Percentiles rank a stretch among this genome's conserved stretches.
Conservation (phyloP, 2,888 invertebrate genomes). For the Ferdinandea cuprea region DNA sequence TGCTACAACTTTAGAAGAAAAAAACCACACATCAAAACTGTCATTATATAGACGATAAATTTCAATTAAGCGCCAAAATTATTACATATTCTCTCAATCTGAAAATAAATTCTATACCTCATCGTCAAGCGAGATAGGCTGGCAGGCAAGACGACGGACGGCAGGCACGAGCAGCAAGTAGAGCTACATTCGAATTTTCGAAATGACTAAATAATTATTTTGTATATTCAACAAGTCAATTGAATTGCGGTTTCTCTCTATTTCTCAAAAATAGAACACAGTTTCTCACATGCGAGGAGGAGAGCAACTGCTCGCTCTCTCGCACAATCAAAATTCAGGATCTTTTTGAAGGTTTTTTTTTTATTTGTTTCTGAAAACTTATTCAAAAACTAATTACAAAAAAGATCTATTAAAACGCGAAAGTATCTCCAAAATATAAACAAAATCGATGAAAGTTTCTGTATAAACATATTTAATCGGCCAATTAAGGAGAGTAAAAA, state of each 20-base stretch:
- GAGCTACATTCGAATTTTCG: constrained; percentile 20
- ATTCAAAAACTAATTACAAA: constrained; percentile 43
- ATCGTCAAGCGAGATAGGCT: constrained; percentile 22
- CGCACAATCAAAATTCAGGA: constrained; percentile 17
- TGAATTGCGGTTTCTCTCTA: constrained; percentile 21
- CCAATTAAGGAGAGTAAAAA: constrained; percentile 30
- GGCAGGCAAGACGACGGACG: neutral
- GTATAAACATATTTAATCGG: constrained; percentile 24
- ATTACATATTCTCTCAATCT: constrained; percentile 24
- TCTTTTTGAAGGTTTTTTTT: neutral
- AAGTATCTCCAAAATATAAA: constrained; percentile 65
- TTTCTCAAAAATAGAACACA: constrained; percentile 48
- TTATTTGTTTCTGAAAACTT: constrained; percentile 14
- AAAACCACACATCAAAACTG: constrained; percentile 24
- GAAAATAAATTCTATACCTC: constrained; percentile 48
- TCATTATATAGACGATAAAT: constrained; percentile 54
- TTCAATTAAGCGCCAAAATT: constrained; percentile 59
- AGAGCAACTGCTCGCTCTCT: neutral
- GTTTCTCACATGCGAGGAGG: constrained; percentile 28
- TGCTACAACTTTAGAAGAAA: neutral
- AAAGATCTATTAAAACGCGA: constrained; percentile 52
- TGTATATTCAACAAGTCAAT: constrained; percentile 59
- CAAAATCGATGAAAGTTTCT: constrained; percentile 58
- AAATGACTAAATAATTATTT: constrained; percentile 66
- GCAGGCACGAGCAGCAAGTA: neutral